Evolutionary conservation across 2,888 invertebrate species (phyloP), one percentile per base, ranked within the genome.

Genomic region (Agriotes lineatus): DNA sequence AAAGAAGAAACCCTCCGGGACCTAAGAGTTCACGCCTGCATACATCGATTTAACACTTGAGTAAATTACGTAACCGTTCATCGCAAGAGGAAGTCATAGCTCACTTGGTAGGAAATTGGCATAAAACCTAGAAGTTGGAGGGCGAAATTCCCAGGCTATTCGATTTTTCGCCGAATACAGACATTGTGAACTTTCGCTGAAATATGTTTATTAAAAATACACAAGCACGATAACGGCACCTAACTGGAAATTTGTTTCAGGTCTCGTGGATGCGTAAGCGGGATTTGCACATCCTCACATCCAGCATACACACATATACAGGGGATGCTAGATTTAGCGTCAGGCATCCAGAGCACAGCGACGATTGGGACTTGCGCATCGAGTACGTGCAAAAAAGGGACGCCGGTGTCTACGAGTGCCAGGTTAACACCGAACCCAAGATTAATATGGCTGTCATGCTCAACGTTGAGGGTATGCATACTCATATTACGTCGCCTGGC

Each of bases 391-490:
- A 95, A 85, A 90, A 91, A 52, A 84, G 94, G 19, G 95, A 95
- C 82, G 94, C 91, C 1, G 95, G 94, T 5, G 91, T 94, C 69
- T 95, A 95, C 86, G 94, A 95, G 84, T 95, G 94, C 79, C 95
- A 95, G 87, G 93, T 95, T 76, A 95, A 95, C 85, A 95, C 94
- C 0, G 95, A 95, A 82, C 95, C 95, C 16, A 95, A 95, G 84
- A 92, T 95, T 83, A 95, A 94, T 85, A 89, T 94, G 88, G 94
- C 94, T 45, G 90, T 95, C 79, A 85, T 89, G 80, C 87, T 95
- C 67, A 90, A 89, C 79, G 93, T 95, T 60, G 93, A 94, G 90
- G 94, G 95, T 95, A 75, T 62, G 74, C 39, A 66, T 62, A 65
- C 58, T 61, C 56, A 50, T 62, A 60, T 42, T 60, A 25, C 42